These are phyloP conservation scores for Astur gentilis DNA, from an alignment of 2,113 vertebrate species.

Conservation along the genomic window DNA sequence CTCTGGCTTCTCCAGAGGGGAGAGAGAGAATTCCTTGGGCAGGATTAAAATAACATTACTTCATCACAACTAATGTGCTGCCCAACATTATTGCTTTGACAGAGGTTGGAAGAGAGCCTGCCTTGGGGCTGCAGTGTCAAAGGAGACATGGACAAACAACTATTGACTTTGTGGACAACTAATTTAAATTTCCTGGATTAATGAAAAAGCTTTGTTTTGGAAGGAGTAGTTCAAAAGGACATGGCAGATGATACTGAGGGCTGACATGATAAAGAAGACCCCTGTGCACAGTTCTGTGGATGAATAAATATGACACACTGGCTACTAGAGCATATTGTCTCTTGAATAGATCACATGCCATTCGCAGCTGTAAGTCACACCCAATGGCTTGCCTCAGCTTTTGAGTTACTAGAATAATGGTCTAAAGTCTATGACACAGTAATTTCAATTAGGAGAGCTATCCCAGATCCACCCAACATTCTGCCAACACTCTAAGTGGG, in stretches of 20 bases:
- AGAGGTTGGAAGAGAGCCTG: neutral
- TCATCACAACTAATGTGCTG: neutral
- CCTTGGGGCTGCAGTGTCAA: neutral
- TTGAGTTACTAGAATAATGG: neutral
- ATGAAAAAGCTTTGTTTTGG: neutral
- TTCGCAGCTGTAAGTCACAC: neutral
- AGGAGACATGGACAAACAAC: neutral
- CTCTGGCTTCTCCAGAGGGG: neutral
- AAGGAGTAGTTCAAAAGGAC: neutral
- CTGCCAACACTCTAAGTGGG: neutral
- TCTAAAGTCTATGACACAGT: rapidly evolving
- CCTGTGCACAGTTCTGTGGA: neutral
- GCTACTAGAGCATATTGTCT: neutral
- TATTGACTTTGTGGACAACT: neutral
- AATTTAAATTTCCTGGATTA: neutral
- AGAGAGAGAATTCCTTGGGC: neutral
- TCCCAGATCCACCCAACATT: neutral
- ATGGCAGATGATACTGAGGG: neutral
- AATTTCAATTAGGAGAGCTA: neutral
- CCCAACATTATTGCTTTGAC: neutral
- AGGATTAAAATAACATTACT: neutral
- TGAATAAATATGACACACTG: neutral
- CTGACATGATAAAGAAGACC: neutral
- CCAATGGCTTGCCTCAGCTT: neutral
- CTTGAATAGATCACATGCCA: neutral